Base-by-base conservation (phyloP, 1,140 invertebrate genomes). In the Drosophila pectinifera region DNA sequence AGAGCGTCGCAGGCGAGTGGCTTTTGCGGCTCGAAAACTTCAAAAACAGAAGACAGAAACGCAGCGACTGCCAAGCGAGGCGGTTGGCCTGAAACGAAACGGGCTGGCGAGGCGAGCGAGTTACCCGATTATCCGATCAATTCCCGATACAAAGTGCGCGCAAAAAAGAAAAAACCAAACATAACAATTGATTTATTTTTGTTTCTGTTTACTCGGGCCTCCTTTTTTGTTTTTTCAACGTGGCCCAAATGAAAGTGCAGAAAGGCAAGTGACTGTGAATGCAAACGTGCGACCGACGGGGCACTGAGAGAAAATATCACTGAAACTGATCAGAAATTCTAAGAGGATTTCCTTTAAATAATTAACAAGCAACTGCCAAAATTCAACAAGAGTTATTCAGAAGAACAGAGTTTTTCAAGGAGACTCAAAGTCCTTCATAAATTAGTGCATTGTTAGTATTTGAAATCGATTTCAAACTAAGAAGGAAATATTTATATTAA, bases 1-100 rank as follows among this genome's bases (percentile, higher is more conserved):
- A 80, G 28, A 83, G 82, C 84, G 84, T 83, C 84, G 84, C 80
- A 84, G 73, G 78, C 84, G 77, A 78, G 59, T 73, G 63, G 77
- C 73, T 74, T 72, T 89, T 78, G 84, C 72, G 84, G 84, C 81
- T 90, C 86, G 31, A 53, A 53, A 53, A 36, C 13, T 53, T 53
- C 7, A 22, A 53, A 51, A 36, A 53, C 31, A 34, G 31, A 53
- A 53, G 31, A 53, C 49, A 90, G 86, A 90, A 90, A 79, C 78
- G 80, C 85, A 90, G 86, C 78, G 85, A 83, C 86, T 79, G 85
- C 81, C 85, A 90, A 90, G 80, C 86, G 74, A 90, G 86, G 76
- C 86, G 85, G 85, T 78, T 78, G 63, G 78, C 68, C 46, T 46
- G 61, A 68, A 78, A 67, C 72, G 45, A 67, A 65, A 65, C 70